A percentile compares a stretch with the other conserved stretches of the same genome.
Evolutionary conservation across 2,797 vertebrate genomes (phyloP).

Genomic region (Megaceryle alcyon): DNA sequence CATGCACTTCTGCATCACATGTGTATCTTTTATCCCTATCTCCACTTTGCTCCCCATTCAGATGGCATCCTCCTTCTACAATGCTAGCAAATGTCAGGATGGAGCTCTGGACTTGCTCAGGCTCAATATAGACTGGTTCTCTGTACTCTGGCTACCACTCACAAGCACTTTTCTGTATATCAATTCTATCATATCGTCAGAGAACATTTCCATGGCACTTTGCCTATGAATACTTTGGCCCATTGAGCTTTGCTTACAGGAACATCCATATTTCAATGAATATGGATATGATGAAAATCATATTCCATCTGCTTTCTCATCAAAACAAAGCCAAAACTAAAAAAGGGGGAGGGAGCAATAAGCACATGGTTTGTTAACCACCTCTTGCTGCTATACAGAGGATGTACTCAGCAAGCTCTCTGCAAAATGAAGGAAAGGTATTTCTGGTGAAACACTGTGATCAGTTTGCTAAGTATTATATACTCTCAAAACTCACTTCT

Average conservation of each 20-base stretch:
- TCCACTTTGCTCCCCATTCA: background rate
- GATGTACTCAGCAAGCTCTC: background rate
- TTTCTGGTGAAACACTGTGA: background rate
- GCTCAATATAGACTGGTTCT: background rate
- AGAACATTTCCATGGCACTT: background rate
- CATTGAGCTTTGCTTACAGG: background rate
- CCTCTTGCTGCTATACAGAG: background rate
- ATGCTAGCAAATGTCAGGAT: background rate
- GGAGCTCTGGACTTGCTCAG: background rate
- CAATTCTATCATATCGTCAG: background rate
- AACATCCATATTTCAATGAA: background rate
- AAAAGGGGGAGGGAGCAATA: background rate
- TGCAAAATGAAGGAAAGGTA: background rate
- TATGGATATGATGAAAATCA: background rate
- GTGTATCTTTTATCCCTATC: background rate
- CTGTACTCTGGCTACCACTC: background rate
- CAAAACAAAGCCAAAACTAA: background rate
- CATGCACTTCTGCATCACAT: background rate
- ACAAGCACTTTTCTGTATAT: background rate
- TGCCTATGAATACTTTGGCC: background rate
- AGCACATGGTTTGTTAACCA: background rate
- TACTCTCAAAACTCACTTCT: background rate
- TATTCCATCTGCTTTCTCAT: background rate
- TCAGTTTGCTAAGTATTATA: background rate
- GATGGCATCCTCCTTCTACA: background rate